phyloP scores from a whole-genome alignment of 1,140 invertebrate species.

The Cotesia chilonis region DNA sequence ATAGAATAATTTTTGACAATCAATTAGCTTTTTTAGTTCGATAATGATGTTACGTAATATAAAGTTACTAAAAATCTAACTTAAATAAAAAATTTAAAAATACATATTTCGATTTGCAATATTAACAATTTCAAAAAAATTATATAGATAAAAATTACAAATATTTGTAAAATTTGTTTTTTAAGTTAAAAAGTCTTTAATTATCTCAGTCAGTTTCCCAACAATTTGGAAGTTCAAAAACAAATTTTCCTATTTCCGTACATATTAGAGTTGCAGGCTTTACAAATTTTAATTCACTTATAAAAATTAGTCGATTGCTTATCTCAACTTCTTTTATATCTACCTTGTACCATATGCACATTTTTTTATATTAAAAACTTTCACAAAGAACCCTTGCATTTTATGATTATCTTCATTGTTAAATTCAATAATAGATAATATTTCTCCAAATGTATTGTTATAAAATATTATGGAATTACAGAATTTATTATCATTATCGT shows the following conservation, averaged over 20 bases:
- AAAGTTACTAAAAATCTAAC: no score
- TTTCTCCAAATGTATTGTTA: constrained; percentile 3
- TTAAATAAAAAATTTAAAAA: no score
- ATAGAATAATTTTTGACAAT: no score
- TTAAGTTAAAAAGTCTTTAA: no score
- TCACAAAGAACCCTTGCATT: background rate
- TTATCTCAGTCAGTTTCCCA: background rate
- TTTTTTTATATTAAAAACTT: background rate
- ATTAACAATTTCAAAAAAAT: no score
- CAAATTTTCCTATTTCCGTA: background rate
- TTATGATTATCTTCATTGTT: background rate
- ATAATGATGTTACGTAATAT: no score
- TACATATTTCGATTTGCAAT: no score
- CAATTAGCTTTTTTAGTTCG: no score
- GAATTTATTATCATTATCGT: background rate
- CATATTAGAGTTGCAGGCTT: background rate
- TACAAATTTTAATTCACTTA: background rate
- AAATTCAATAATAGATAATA: background rate
- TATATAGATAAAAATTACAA: no score
- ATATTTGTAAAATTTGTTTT: no score
- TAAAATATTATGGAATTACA: background rate
- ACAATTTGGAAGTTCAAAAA: constrained; percentile 2
- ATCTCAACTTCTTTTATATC: background rate
- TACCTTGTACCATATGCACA: background rate
- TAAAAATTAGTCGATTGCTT: background rate